phyloP scores from a whole-genome alignment of 1,140 invertebrate species.

The Agraylea sexmaculata region DNA sequence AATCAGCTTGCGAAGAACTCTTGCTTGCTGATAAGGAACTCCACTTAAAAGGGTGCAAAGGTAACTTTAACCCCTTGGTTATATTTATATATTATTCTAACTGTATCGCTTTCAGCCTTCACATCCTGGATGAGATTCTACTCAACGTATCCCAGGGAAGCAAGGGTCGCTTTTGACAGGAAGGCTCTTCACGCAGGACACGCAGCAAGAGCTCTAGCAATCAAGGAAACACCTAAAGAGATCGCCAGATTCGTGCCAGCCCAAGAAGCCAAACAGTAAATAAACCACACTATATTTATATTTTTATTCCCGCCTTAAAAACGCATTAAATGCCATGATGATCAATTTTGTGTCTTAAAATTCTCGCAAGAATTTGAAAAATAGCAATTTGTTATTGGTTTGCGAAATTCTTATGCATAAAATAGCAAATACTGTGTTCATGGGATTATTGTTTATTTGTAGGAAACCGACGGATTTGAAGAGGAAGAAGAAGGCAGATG shows the following conservation, averaged over 20 bases:
- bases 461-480: conserved; percentile 33
- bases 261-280: conserved; percentile 26
- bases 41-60: conserved; percentile 56
- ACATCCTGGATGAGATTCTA: conserved; percentile 85
- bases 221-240: conserved; percentile 64
- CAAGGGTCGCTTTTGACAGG: conserved; percentile 69
- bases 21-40: conserved; percentile 50
- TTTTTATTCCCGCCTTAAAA: not conserved
- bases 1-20: conserved; percentile 58
- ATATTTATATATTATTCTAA: not conserved
- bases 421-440: not conserved
- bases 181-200: conserved; percentile 80
- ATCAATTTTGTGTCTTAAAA: not conserved
- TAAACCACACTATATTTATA: not conserved
- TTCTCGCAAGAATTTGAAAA: conserved; percentile 22
- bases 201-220: conserved; percentile 81
- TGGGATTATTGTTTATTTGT: conserved; percentile 6
- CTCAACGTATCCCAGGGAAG: conserved; percentile 71
- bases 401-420: not conserved
- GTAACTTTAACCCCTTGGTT: conserved; percentile 33
- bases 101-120: conserved; percentile 53
- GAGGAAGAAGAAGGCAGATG: conserved; percentile 15
- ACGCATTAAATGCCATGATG: not conserved
- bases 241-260: conserved; percentile 35
- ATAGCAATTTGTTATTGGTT: conserved; percentile 28